A percentile compares a stretch with the other conserved stretches of the same genome.
Conservation (phyloP, 1,140 invertebrate species). For the Ceratina japonica region DNA sequence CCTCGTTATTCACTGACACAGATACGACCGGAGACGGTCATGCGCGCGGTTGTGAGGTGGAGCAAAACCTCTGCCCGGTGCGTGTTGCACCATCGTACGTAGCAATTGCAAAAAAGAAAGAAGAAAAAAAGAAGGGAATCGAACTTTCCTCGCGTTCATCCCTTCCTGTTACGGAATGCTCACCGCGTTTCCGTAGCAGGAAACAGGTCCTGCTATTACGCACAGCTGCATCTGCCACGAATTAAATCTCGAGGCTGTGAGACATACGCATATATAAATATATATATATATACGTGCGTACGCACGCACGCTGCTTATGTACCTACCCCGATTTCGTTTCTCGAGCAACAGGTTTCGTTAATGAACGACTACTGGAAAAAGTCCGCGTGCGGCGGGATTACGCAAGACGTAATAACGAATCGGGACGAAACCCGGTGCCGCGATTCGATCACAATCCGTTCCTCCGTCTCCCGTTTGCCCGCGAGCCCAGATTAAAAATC, state of each 20-base stretch:
- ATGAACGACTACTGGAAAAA: constrained; percentile 39
- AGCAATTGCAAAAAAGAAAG: neutral
- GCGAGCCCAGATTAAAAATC: constrained; percentile 19
- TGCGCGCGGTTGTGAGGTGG: neutral
- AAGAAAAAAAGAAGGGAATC: neutral
- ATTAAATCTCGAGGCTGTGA: constrained; percentile 34
- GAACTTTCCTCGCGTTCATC: constrained; percentile 16
- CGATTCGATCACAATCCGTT: neutral
- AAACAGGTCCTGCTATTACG: constrained; percentile 44
- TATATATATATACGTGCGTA: no score
- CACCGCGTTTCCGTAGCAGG: constrained; percentile 33
- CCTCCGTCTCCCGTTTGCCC: neutral
- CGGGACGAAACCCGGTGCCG: neutral
- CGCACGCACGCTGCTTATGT: neutral
- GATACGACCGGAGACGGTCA: neutral
- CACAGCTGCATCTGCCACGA: constrained; percentile 38
- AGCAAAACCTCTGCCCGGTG: neutral
- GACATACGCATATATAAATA: neutral
- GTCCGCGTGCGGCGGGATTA: constrained; percentile 1
- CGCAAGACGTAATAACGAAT: constrained; percentile 43
- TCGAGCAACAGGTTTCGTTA: constrained; percentile 51
- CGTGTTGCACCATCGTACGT: neutral
- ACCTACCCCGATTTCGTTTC: constrained; percentile 32
- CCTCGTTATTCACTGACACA: neutral
- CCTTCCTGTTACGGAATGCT: constrained; percentile 10